Conservation (phyloP, 1,140 invertebrate species). For the Cyclargus thomasi region DNA sequence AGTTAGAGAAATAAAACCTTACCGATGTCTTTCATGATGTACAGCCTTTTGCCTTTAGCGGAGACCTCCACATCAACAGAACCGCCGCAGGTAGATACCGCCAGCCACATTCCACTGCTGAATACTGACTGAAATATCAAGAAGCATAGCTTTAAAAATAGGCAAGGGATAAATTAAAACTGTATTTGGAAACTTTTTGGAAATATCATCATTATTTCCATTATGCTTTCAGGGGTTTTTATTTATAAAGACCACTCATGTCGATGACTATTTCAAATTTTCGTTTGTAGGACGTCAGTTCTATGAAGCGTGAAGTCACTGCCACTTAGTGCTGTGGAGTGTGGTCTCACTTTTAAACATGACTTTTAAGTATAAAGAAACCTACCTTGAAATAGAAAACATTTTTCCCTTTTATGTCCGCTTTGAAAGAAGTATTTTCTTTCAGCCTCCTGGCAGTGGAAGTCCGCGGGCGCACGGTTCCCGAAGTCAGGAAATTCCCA, state of each 20-base stretch:
- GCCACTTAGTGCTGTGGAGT: too few relatives aligned
- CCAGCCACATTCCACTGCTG: slow-evolving; percentile 46
- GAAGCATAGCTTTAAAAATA: not conserved
- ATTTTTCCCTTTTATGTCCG: slow-evolving; percentile 47
- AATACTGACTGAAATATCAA: slow-evolving; percentile 36
- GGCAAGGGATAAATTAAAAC: too few relatives aligned
- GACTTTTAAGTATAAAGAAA: not conserved
- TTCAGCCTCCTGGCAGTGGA: slow-evolving; percentile 49
- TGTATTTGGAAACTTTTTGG: too few relatives aligned
- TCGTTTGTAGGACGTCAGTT: too few relatives aligned
- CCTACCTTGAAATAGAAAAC: slow-evolving; percentile 60
- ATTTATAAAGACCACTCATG: too few relatives aligned
- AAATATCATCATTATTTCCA: too few relatives aligned
- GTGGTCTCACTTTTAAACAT: too few relatives aligned
- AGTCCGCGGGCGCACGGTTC: slow-evolving; percentile 43
- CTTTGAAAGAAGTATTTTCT: slow-evolving; percentile 45
- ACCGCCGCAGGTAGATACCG: slow-evolving; percentile 51
- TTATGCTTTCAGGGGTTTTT: too few relatives aligned
- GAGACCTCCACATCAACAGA: slow-evolving; percentile 57
- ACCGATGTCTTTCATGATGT: slow-evolving; percentile 55
- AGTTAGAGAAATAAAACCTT: slow-evolving; percentile 13
- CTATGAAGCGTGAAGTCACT: too few relatives aligned
- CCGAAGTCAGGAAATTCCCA: slow-evolving; percentile 48
- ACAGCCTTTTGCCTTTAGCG: slow-evolving; percentile 51
- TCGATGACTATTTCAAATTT: too few relatives aligned